phyloP scores from a whole-genome alignment of 2,797 vertebrate genomes.

The Gobio occitaniae region DNA sequence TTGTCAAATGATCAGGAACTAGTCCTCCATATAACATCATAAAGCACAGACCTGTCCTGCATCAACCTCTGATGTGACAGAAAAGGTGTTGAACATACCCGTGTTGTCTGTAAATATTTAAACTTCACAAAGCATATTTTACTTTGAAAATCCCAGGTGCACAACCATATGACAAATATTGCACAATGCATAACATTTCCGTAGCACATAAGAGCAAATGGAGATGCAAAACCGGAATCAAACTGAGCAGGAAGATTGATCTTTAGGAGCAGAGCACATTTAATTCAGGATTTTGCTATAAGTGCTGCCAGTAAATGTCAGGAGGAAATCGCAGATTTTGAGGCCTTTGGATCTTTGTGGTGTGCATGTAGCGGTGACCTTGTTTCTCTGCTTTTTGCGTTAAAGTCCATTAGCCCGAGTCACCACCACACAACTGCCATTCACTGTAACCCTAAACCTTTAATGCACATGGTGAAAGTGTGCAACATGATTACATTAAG shows the following conservation, averaged over 20 bases:
- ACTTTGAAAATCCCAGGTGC: conserved; percentile 27
- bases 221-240: neutral
- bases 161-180: conserved; percentile 23
- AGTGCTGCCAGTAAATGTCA: neutral
- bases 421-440: conserved; percentile 14
- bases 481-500: conserved; percentile 20
- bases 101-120: conserved; percentile 45
- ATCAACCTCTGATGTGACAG: conserved; percentile 45
- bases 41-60: conserved; percentile 33
- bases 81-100: conserved; percentile 30
- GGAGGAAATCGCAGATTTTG: neutral
- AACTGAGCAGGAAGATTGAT: conserved; percentile 14
- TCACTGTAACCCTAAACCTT: conserved; percentile 35
- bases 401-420: conserved; percentile 36
- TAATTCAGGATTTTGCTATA: neutral
- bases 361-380: neutral
- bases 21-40: conserved; percentile 27
- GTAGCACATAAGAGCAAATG: neutral
- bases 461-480: conserved; percentile 18
- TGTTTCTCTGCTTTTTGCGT: conserved; percentile 28
- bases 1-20: conserved; percentile 48
- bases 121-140: conserved; percentile 36
- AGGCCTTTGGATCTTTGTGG: conserved; percentile 15
- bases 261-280: neutral
- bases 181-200: neutral